phyloP scores from a whole-genome alignment of 37 sponge, comb jelly and placozoan species.

The Diacarnus erythraeanus region DNA sequence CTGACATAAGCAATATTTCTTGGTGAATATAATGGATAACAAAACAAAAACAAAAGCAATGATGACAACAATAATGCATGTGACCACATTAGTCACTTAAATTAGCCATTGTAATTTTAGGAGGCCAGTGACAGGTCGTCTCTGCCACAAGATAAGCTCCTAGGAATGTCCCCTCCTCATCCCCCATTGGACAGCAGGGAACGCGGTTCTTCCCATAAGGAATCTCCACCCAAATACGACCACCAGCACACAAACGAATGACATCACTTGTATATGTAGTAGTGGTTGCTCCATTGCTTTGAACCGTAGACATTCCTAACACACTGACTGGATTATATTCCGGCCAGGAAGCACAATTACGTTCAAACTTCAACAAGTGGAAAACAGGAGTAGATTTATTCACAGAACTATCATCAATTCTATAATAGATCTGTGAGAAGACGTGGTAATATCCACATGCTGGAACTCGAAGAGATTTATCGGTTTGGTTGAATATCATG shows the following conservation, averaged over 20 bases:
- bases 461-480: slow-evolving; percentile 46
- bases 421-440: slow-evolving; percentile 28
- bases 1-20: too few relatives aligned
- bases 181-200: slow-evolving; percentile 39
- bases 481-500: slow-evolving; percentile 39
- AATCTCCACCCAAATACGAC: slow-evolving; percentile 36
- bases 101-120: neutral
- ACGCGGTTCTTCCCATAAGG: slow-evolving; percentile 4
- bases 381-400: neutral
- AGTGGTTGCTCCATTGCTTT: neutral
- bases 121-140: slow-evolving; percentile 39
- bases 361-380: slow-evolving; percentile 15
- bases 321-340: neutral
- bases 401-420: neutral
- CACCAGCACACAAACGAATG: slow-evolving; percentile 25
- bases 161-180: slow-evolving; percentile 20
- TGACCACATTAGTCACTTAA: too few relatives aligned
- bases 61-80: too few relatives aligned
- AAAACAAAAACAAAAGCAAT: too few relatives aligned
- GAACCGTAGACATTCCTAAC: slow-evolving; percentile 1
- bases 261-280: slow-evolving; percentile 33
- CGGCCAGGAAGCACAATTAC: slow-evolving; percentile 8
- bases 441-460: slow-evolving; percentile 52
- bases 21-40: too few relatives aligned
- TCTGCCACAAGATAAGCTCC: slow-evolving; percentile 22